phyloP scores from a whole-genome alignment of 1,140 invertebrate species.

The Micrasema minimum region DNA sequence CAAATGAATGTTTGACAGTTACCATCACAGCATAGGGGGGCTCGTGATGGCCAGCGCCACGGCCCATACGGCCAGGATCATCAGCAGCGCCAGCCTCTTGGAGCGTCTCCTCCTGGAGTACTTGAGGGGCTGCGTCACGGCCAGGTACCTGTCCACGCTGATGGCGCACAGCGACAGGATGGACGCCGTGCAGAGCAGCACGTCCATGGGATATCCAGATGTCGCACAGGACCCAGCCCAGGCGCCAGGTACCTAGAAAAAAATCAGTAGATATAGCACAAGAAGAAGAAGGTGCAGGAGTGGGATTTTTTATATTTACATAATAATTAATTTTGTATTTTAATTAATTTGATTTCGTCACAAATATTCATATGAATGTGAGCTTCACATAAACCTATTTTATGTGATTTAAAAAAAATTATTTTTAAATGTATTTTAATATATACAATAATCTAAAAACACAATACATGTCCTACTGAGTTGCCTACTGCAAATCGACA shows the following conservation, averaged over 20 bases:
- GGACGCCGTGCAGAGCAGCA: constrained; percentile 90
- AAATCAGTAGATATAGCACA: not conserved
- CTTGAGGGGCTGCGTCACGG: constrained; percentile 85
- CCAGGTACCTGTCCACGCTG: constrained; percentile 86
- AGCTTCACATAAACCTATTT: not conserved
- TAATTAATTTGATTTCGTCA: not conserved
- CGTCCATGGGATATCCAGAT: constrained; percentile 94
- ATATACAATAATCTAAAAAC: no score
- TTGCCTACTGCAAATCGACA: no score
- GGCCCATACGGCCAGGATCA: constrained; percentile 87
- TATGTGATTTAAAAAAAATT: no score
- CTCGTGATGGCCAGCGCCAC: constrained; percentile 84
- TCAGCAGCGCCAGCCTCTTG: constrained; percentile 79
- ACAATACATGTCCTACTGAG: no score
- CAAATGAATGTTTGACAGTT: no score
- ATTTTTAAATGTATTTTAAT: no score
- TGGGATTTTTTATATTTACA: not conserved
- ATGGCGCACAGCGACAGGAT: constrained; percentile 85
- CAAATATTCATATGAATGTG: no score
- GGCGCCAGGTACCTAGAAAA: constrained; percentile 77
- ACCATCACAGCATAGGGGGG: constrained; percentile 85
- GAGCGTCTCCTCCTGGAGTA: constrained; percentile 82
- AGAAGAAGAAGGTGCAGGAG: not conserved
- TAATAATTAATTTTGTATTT: not conserved
- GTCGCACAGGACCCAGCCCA: constrained; percentile 84